Base-by-base conservation (phyloP, 2,797 vertebrate species). In the Lepus oiostolus region DNA sequence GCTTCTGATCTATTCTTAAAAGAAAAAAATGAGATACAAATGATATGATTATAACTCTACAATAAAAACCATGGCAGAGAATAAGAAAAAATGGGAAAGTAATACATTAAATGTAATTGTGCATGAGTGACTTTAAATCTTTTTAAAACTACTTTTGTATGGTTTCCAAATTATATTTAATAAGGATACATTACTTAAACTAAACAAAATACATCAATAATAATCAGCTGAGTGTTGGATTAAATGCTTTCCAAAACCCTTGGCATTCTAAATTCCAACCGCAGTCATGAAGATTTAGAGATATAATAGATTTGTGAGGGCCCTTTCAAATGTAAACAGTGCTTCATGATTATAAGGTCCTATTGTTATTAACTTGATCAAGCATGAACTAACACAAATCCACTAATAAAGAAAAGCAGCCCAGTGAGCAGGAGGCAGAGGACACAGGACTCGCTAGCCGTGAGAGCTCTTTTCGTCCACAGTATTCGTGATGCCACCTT, bases 11-110 rank as follows among this genome's bases (percentile, higher is more conserved):
- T 97, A 90, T 96, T 97, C 92, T 96, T 96, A 95, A 97, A 96
- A 95, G 82, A 91, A 96, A 97, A 96, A 97, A 94, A 95, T 96
- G 85, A 97, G 95, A 97, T 96, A 95, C 79, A 96, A 97, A 97
- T 96, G 96, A 97, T 95, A 94, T 75, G 92, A 96, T 96, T 96
- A 97, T 90, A 96, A 96, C 71, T 85, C 54, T 86, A 87, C 92
- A 96, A 95, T 97, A 97, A 97, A 97, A 96, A 47, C 77, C 7
- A 84, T 85, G 88, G 91, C 96, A 91, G 74, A 90, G 75, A 95
- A 54, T 81, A 88, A 95, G 95, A 91, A 88, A 71, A 70, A 96
- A 92, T 68, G 76, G 52, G 88, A 91, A 96, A 81, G 75, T 97
- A 97, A 97, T 91, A 94, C 88, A 94, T 94, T 96, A 96, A 93